Conservation (phyloP, 2,888 invertebrate genomes). For the Tanytarsus gracilentus region DNA sequence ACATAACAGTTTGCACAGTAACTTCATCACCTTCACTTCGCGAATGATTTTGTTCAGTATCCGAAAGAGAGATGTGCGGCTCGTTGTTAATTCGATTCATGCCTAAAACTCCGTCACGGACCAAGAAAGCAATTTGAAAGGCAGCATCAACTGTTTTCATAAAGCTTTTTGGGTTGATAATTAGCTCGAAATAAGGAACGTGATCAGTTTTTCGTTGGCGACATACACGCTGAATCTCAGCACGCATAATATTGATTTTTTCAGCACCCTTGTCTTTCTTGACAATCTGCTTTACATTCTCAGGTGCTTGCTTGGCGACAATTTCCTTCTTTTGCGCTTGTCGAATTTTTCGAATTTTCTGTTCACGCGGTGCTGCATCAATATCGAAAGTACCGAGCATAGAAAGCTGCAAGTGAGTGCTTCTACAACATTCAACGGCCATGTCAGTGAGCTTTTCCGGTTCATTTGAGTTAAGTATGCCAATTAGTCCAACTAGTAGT, state of each 20-base stretch:
- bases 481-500: slow-evolving; percentile 36
- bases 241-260: slow-evolving; percentile 45
- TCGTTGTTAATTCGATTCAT: neutral
- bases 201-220: slow-evolving; percentile 41
- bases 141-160: slow-evolving; percentile 51
- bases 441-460: slow-evolving; percentile 33
- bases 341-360: slow-evolving; percentile 37
- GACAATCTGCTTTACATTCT: slow-evolving; percentile 43
- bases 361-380: slow-evolving; percentile 36
- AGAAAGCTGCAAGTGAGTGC: slow-evolving; percentile 34
- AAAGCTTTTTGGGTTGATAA: slow-evolving; percentile 49
- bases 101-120: slow-evolving; percentile 44
- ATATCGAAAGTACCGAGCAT: slow-evolving; percentile 37
- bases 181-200: slow-evolving; percentile 48
- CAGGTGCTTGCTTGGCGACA: slow-evolving; percentile 44
- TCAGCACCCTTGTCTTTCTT: slow-evolving; percentile 48
- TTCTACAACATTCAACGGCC: slow-evolving; percentile 32
- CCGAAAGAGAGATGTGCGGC: neutral
- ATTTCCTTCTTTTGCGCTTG: slow-evolving; percentile 36
- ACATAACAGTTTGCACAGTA: slow-evolving; percentile 5
- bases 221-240: slow-evolving; percentile 32
- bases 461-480: slow-evolving; percentile 23
- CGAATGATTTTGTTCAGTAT: neutral
- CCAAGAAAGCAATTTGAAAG: slow-evolving; percentile 51
- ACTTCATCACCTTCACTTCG: neutral